phyloP scores from a whole-genome alignment of 2,797 vertebrate genomes.

The Mormyrus hasselquistii region DNA sequence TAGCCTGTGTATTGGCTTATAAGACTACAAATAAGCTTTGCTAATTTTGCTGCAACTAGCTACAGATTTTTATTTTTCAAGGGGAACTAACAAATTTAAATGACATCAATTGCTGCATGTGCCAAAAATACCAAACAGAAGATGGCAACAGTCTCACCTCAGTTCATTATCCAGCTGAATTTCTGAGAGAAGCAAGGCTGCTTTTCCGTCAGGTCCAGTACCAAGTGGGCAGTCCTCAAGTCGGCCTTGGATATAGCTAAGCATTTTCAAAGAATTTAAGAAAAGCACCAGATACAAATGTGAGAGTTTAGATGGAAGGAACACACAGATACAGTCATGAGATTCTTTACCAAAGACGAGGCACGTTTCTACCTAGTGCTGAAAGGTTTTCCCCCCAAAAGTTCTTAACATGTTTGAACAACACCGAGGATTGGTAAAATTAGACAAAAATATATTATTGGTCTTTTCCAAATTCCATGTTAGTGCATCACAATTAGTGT shows the following conservation, averaged over 20 bases:
- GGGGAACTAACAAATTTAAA: not conserved
- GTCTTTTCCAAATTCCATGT: no score
- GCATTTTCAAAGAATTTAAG: not conserved
- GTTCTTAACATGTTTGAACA: no score
- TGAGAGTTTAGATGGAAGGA: no score
- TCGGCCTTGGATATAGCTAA: not conserved
- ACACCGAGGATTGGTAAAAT: no score
- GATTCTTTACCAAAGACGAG: no score
- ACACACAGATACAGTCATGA: no score
- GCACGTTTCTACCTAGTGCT: no score
- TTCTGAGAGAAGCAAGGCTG: not conserved
- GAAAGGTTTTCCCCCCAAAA: no score
- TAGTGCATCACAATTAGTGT: no score
- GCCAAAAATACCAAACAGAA: not conserved
- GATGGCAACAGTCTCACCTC: not conserved
- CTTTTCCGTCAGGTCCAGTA: not conserved
- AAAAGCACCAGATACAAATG: not conserved
- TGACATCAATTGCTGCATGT: not conserved
- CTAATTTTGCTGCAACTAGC: not conserved
- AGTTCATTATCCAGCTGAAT: not conserved
- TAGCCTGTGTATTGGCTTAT: not conserved
- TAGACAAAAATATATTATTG: no score
- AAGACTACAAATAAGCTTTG: not conserved
- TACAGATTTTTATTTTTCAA: not conserved
- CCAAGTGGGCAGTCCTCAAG: not conserved